A percentile compares a stretch with the other conserved stretches of the same genome.
Conservation (phyloP, 2,888 invertebrate species). For the Dryomyza anilis region DNA sequence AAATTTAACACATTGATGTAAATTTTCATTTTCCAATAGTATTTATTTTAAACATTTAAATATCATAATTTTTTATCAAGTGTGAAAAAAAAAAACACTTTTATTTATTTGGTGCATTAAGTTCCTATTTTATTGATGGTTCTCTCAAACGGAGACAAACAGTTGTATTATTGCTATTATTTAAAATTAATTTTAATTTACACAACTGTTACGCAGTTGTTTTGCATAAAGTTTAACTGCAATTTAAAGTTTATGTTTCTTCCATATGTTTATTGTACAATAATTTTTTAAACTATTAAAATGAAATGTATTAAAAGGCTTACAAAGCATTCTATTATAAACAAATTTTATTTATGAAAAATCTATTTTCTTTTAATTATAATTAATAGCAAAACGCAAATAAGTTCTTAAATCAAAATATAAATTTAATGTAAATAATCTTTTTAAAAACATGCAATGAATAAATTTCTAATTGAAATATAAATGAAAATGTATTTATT, state of each 20-base stretch:
- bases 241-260: not conserved
- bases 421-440: not conserved
- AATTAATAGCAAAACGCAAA: not conserved
- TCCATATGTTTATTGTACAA: not conserved
- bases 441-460: not conserved
- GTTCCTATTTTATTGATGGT: constrained; percentile 35
- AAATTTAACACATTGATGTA: too few relatives aligned
- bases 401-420: not conserved
- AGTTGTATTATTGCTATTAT: not conserved
- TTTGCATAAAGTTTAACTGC: not conserved
- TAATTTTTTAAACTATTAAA: not conserved
- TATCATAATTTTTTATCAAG: not conserved
- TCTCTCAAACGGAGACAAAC: not conserved
- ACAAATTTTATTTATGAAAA: not conserved
- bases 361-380: not conserved
- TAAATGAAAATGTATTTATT: constrained; percentile 1
- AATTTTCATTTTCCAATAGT: not conserved
- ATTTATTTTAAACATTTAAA: not conserved
- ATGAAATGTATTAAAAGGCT: not conserved
- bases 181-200: not conserved
- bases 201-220: too few relatives aligned
- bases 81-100: not conserved
- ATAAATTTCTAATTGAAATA: not conserved
- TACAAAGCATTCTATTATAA: not conserved
- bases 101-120: constrained; percentile 38